Percentiles rank a stretch among this genome's conserved stretches.
Conservation (phyloP, 2,888 invertebrate species). For the Steinernema carpocapsae region DNA sequence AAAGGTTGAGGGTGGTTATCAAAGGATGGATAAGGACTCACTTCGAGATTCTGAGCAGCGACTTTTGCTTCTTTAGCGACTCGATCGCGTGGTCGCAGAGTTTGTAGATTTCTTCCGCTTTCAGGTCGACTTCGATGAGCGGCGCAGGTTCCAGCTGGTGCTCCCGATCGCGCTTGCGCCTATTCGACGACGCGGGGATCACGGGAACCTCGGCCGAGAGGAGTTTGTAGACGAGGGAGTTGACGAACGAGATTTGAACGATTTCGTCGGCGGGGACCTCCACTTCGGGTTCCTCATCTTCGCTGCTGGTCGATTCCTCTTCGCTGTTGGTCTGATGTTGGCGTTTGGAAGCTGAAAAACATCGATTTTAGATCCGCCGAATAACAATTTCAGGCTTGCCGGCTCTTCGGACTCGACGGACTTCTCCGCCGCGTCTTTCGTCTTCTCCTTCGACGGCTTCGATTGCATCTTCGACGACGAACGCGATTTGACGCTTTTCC, state of each 20-base stretch:
- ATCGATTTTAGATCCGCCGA: not conserved
- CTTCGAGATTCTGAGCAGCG: conserved; percentile 49
- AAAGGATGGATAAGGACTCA: not conserved
- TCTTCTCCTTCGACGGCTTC: not conserved
- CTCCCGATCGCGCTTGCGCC: conserved; percentile 23
- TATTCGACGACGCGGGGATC: not conserved
- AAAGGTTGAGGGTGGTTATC: too few species aligned
- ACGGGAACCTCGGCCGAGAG: conserved; percentile 39
- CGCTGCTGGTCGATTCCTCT: conserved; percentile 31
- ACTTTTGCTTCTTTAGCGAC: conserved; percentile 46
- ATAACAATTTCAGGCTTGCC: not conserved
- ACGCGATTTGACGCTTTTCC: conserved; percentile 13
- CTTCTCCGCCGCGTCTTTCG: not conserved
- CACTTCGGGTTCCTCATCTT: conserved; percentile 24
- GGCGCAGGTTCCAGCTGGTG: conserved; percentile 28
- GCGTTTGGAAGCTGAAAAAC: not conserved
- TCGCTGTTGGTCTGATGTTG: conserved; percentile 9
- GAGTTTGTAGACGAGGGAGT: conserved; percentile 39
- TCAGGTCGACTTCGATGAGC: conserved; percentile 45
- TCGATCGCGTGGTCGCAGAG: conserved; percentile 51
- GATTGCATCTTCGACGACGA: not conserved
- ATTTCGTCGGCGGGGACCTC: conserved; percentile 30
- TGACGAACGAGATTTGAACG: conserved; percentile 38
- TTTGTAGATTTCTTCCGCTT: conserved; percentile 48
- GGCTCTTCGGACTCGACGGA: not conserved